Evolutionary conservation across 2,797 vertebrate species (phyloP).

Genomic region (Poecilia wingei): DNA sequence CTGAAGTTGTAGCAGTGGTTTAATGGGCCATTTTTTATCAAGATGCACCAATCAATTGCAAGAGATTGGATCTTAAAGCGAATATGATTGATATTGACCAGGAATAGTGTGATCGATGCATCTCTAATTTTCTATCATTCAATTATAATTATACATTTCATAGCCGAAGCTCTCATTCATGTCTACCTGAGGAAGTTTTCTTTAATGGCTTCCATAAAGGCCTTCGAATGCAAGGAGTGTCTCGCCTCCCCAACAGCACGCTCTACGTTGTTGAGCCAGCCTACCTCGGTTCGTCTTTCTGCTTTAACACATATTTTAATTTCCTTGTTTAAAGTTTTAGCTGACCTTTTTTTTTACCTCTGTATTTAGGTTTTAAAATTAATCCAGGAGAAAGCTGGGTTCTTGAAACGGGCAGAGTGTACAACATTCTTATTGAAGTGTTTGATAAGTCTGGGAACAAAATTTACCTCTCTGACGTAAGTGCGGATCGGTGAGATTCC

Average conservation of each 20-base stretch:
- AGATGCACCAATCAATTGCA: background rate
- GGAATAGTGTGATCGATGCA: background rate
- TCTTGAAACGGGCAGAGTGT: conserved; percentile 87
- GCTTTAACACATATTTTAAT: background rate
- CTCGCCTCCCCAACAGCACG: conserved; percentile 93
- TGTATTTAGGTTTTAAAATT: conserved; percentile 87
- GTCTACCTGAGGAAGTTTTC: conserved; percentile 28
- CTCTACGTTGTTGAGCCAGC: conserved; percentile 91
- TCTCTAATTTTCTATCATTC: background rate
- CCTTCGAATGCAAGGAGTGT: conserved; percentile 91
- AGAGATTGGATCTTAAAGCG: background rate
- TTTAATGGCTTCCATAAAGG: conserved; percentile 77
- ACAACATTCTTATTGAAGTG: conserved; percentile 89
- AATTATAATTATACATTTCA: background rate
- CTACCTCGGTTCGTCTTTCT: conserved; percentile 85
- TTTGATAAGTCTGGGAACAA: conserved; percentile 94
- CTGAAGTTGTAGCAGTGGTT: background rate
- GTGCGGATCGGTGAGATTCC: conserved; percentile 51
- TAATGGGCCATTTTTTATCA: background rate
- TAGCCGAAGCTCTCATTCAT: background rate
- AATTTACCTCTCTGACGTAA: conserved; percentile 92
- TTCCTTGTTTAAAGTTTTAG: background rate
- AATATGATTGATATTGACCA: background rate
- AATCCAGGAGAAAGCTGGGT: conserved; percentile 93
- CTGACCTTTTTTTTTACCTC: conserved; percentile 24